Conservation (phyloP, 2,888 invertebrate genomes). For the Saturnia japonica region DNA sequence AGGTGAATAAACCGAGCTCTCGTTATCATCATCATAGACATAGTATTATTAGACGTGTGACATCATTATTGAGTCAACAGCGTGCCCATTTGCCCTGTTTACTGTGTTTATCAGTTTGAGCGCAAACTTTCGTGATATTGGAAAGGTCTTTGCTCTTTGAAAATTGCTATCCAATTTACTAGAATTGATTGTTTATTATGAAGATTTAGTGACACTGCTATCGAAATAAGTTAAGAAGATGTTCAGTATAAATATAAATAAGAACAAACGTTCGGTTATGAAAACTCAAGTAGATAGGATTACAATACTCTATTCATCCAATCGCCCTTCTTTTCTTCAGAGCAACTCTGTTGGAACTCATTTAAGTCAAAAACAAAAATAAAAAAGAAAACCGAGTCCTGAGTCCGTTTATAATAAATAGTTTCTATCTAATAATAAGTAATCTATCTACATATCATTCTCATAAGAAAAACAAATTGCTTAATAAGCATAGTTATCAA, state of each 20-base stretch:
- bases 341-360: background rate
- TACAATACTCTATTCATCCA: background rate
- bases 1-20: constrained; percentile 66
- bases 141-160: constrained; percentile 22
- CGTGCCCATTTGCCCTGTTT: constrained; percentile 50
- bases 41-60: constrained; percentile 70
- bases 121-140: constrained; percentile 26
- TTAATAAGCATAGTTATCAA: too few species aligned
- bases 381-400: too few species aligned
- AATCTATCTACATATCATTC: too few species aligned
- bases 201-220: background rate
- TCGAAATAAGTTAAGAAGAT: background rate
- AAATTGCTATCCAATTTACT: background rate
- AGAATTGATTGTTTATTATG: background rate
- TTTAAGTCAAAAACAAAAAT: too few species aligned
- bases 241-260: background rate
- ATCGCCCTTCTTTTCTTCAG: background rate
- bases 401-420: too few species aligned
- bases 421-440: too few species aligned
- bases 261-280: background rate
- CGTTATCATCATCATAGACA: constrained; percentile 72
- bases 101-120: constrained; percentile 45
- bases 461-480: too few species aligned
- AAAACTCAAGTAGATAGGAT: too few species aligned
- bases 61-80: constrained; percentile 67